Conservation (phyloP, 2,797 vertebrate species). For the Ctenopoma kingsleyae region DNA sequence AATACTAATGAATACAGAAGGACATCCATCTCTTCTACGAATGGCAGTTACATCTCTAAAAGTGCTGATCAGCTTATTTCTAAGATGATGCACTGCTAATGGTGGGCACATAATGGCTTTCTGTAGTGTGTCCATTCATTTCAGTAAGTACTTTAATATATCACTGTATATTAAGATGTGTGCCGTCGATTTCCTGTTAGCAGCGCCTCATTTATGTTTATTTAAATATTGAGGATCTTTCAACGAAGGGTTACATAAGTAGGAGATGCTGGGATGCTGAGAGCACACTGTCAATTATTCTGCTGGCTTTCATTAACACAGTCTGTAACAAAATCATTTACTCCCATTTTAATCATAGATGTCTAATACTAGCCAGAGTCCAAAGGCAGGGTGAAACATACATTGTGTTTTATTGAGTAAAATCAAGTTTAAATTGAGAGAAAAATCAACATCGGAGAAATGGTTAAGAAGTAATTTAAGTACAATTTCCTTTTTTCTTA, state of each 20-base stretch:
- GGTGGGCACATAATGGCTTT: conserved; percentile 52
- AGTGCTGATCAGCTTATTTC: conserved; percentile 76
- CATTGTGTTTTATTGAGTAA: conserved; percentile 8
- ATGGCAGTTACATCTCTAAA: conserved; percentile 59
- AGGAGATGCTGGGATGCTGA: conserved; percentile 44
- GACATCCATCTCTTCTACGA: conserved; percentile 53
- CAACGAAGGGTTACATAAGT: conserved; percentile 31
- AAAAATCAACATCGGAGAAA: neutral
- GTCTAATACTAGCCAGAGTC: conserved; percentile 13
- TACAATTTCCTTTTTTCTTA: neutral
- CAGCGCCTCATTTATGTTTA: conserved; percentile 69
- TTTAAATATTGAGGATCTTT: conserved; percentile 75
- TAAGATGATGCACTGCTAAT: conserved; percentile 69
- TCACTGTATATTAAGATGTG: conserved; percentile 50
- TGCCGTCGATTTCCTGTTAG: conserved; percentile 66
- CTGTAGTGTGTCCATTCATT: conserved; percentile 51
- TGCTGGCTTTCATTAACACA: conserved; percentile 60
- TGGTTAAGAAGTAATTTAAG: neutral
- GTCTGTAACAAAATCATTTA: conserved; percentile 60
- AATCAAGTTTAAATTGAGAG: conserved; percentile 20
- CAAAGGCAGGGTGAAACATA: conserved; percentile 20
- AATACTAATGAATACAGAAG: conserved; percentile 48
- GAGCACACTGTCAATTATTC: conserved; percentile 55
- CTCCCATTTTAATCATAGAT: conserved; percentile 61
- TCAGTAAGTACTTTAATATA: conserved; percentile 51